phyloP scores from a whole-genome alignment of 2,888 invertebrate genomes.

The Zhengitettix transpicula region DNA sequence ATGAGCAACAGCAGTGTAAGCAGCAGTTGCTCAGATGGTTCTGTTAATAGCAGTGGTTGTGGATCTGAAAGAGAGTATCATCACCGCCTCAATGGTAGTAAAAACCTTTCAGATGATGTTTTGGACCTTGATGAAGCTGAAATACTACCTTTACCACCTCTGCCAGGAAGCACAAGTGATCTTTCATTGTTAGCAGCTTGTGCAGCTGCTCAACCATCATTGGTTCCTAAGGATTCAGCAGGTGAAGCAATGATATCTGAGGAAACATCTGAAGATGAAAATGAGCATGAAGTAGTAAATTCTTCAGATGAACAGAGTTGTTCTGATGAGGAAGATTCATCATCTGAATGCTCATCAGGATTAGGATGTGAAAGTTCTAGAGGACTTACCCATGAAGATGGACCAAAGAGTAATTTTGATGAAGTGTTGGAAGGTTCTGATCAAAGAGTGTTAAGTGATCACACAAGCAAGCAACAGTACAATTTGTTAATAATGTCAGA shows the following conservation, averaged over 20 bases:
- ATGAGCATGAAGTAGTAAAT: slow-evolving; percentile 4
- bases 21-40: background rate
- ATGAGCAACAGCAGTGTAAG: background rate
- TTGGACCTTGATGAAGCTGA: background rate
- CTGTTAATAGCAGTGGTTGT: background rate
- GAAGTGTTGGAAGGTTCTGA: too few relatives aligned
- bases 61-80: background rate
- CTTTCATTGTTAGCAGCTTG: slow-evolving; percentile 3
- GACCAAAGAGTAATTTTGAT: too few relatives aligned
- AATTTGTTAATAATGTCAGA: too few relatives aligned
- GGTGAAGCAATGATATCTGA: slow-evolving; percentile 21
- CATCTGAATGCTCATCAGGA: too few relatives aligned
- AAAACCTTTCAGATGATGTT: background rate
- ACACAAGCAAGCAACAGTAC: too few relatives aligned
- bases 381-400: too few relatives aligned
- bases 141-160: slow-evolving; percentile 3
- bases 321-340: too few relatives aligned
- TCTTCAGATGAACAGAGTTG: slow-evolving; percentile 2
- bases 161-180: slow-evolving; percentile 6
- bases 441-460: too few relatives aligned
- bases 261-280: slow-evolving; percentile 18
- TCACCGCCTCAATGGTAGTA: background rate
- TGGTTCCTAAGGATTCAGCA: slow-evolving; percentile 14
- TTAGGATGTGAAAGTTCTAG: too few relatives aligned
- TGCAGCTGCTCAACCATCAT: slow-evolving; percentile 2